These are phyloP conservation scores for Axea sp. DNA, from an alignment of 2,888 invertebrate genomes.

Conservation along the genomic window DNA sequence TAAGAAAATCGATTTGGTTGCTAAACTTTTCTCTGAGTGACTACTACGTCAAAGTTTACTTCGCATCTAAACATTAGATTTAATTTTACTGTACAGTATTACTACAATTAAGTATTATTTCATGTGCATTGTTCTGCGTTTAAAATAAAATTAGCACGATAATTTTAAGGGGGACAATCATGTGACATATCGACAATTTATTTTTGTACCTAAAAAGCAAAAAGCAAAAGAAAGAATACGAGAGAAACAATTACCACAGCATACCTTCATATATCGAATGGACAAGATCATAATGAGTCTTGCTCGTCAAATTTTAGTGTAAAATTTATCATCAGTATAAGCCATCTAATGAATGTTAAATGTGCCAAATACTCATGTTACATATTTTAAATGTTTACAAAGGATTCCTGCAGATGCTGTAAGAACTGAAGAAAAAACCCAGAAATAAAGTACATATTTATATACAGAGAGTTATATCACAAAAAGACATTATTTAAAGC, in stretches of 20 bases:
- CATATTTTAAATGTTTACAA: constrained; percentile 75
- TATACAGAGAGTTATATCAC: constrained; percentile 67
- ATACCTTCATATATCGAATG: no score
- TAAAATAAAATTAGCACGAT: neutral
- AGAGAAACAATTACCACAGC: no score
- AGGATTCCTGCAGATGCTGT: constrained; percentile 45
- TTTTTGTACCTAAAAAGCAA: constrained; percentile 19
- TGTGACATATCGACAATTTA: constrained; percentile 37
- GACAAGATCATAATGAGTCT: constrained; percentile 56
- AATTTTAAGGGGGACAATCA: constrained; percentile 42
- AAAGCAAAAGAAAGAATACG: neutral
- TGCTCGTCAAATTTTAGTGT: constrained; percentile 35
- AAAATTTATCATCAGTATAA: constrained; percentile 54
- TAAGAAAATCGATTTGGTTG: no score
- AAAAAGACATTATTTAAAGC: constrained; percentile 26
- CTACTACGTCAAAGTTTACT: neutral
- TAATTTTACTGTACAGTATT: constrained; percentile 41
- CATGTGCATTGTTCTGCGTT: constrained; percentile 1
- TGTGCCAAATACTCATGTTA: constrained; percentile 79
- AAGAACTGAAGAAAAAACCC: constrained; percentile 38
- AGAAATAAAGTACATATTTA: constrained; percentile 65
- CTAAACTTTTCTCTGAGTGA: no score
- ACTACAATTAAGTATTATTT: constrained; percentile 35
- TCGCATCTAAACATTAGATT: neutral
- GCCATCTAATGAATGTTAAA: constrained; percentile 70